Evolutionary conservation across 2,797 vertebrate species (phyloP), one percentile per base, ranked within the genome.

Genomic region (Diglossa cyanea): DNA sequence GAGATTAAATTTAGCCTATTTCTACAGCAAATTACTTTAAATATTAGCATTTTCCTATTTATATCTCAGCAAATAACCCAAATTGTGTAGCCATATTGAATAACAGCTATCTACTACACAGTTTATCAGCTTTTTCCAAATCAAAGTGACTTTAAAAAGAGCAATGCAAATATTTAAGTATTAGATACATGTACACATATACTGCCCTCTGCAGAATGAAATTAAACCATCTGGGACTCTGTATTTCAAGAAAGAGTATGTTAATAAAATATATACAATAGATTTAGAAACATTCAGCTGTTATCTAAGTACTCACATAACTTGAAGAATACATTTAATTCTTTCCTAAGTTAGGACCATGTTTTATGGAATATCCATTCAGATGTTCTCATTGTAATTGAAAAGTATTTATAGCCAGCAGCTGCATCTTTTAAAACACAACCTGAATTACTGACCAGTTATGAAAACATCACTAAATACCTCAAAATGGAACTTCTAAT

Each of bases 161-260:
- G 33, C 17, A 90, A 90, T 53, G 87, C 50, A 93, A 92, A 81
- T 60, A 89, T 82, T 74, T 67, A 74, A 67, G 13, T 39, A 82
- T 81, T 80, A 80, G 13, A 76, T 67, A 50, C 10, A 74, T 9
- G 3, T 42, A 75, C 48, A 7, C 58, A 50, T 74, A 81, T 54
- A 83, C 42, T 79, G n/a, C 35, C 44, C 55, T 78, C 79, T 93
- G 30, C 24, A 86, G 93, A 96, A 95, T 16, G 17, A 70, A 92
- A 94, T 71, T 71, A 71, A 61, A 70, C 24, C 11, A 73, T n/a
- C 61, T 78, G 47, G 31, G 65, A 75, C 84, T 39, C 14, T 78
- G 53, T 63, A 37, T 80, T 83, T 91, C 28, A 73, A 72, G 44
- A 23, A 67, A 75, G 23, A 28, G 26, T 84, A 74, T 48, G 13